Conservation (phyloP, 1,140 invertebrate genomes). For the Mya arenaria region DNA sequence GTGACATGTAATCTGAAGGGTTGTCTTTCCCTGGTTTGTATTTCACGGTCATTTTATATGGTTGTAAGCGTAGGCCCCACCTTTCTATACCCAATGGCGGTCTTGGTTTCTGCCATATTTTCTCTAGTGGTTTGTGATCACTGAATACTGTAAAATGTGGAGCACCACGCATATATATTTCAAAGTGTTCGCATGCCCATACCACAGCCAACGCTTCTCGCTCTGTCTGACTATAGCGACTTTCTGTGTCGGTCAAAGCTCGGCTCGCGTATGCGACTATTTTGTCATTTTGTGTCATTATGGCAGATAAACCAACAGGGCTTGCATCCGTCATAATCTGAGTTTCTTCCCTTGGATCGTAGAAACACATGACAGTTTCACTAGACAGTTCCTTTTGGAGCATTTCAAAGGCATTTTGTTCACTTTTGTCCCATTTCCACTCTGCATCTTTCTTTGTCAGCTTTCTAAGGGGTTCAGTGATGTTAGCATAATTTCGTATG, state of each 20-base stretch:
- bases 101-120: slow-evolving; percentile 17
- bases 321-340: background rate
- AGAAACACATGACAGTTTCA: slow-evolving; percentile 31
- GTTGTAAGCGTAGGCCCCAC: background rate
- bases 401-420: background rate
- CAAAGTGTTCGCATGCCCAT: slow-evolving; percentile 6
- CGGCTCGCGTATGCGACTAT: slow-evolving; percentile 25
- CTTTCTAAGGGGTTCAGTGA: background rate
- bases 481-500: background rate
- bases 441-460: background rate
- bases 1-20: slow-evolving; percentile 28
- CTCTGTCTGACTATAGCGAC: slow-evolving; percentile 79
- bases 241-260: slow-evolving; percentile 55
- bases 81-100: background rate
- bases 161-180: slow-evolving; percentile 9
- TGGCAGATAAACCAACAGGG: slow-evolving; percentile 1
- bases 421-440: background rate
- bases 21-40: background rate
- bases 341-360: background rate
- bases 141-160: slow-evolving; percentile 9
- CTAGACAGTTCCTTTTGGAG: background rate
- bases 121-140: slow-evolving; percentile 17
- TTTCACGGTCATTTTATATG: background rate
- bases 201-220: slow-evolving; percentile 79
- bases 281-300: background rate